phyloP scores from a whole-genome alignment of 2,113 vertebrate species.

The Pseudois nayaur region DNA sequence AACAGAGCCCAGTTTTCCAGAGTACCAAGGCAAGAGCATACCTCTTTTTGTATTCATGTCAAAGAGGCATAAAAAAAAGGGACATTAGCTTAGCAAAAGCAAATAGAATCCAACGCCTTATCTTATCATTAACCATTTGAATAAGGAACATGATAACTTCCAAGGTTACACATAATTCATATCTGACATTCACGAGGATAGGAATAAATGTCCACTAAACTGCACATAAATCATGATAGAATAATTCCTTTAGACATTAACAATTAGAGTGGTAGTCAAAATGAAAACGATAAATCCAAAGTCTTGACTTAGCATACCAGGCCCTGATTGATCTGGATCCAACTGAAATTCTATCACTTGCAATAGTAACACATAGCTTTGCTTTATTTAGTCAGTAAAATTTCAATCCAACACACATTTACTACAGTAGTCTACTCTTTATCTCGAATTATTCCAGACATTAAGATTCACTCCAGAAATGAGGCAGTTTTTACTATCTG shows the following conservation, averaged over 20 bases:
- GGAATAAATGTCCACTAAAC: slow-evolving; percentile 53
- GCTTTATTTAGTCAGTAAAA: not conserved
- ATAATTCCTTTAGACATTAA: slow-evolving; percentile 34
- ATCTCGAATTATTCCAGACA: not conserved
- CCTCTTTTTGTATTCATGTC: not conserved
- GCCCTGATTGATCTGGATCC: not conserved
- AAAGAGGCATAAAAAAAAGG: not conserved
- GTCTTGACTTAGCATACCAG: not conserved
- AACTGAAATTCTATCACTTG: not conserved
- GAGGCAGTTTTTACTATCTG: not conserved
- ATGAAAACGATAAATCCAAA: slow-evolving; percentile 20
- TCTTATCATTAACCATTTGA: slow-evolving; percentile 27
- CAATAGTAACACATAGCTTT: not conserved
- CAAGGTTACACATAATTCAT: slow-evolving; percentile 54
- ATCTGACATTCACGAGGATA: slow-evolving; percentile 38
- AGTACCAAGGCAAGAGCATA: not conserved
- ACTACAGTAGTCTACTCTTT: not conserved
- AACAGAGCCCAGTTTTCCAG: not conserved
- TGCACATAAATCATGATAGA: slow-evolving; percentile 46
- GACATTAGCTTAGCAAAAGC: not conserved
- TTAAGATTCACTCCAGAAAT: not conserved
- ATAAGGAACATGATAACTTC: slow-evolving; percentile 48
- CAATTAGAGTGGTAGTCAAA: slow-evolving; percentile 41
- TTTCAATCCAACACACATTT: not conserved
- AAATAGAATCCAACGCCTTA: not conserved